Evolutionary conservation across 37 sponge, comb jelly and placozoan species (phyloP), one percentile per base, ranked within the genome.

Genomic region (Petrosia ficiformis): DNA sequence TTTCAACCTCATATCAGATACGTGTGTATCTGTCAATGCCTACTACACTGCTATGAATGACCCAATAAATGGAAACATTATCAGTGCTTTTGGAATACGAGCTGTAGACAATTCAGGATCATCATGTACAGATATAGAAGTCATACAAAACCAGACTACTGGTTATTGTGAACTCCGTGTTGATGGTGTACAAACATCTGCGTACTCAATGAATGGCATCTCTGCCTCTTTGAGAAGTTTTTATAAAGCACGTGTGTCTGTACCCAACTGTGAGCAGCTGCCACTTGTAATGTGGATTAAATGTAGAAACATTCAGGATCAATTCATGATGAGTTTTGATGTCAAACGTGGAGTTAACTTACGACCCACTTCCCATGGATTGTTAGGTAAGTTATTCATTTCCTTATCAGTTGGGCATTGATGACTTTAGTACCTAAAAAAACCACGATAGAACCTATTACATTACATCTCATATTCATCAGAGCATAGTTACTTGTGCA

Each of bases 1-100:
- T 65, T 80, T 80, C 57, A 80, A 74, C 57, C 74, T 90, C 3
- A 71, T 90, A 1, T 86, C 87, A 30, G 91, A 90, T 33, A 43
- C 10, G 16, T 90, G 86, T 67, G 71, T 74, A n/a, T 73, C 52
- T 68, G 82, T 90, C 65, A 84, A 84, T 77, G 81, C 86, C 24
- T 44, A 74, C 73, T 84, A 84, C 57, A 42, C 21, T 2, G 33
- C 57, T 29, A 71, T 80, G 34, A n/a, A 74, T 65, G 80, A 74
- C 6, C 74, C 88, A 1, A 71, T 16, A 19, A 40, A 61, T 8
- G 69, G 78, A 11, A 90, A 90, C 42, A 74, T 90, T 59, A 86
- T 90, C 35, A 52, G 68, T 64, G 61, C 44, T 5, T 56, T 90
- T 40, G 83, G 70, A 0, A 76, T 90, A 2, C 35, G 57, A 14